Base-by-base conservation (phyloP, 2,113 vertebrate species). In the Dipodomys ordii region DNA sequence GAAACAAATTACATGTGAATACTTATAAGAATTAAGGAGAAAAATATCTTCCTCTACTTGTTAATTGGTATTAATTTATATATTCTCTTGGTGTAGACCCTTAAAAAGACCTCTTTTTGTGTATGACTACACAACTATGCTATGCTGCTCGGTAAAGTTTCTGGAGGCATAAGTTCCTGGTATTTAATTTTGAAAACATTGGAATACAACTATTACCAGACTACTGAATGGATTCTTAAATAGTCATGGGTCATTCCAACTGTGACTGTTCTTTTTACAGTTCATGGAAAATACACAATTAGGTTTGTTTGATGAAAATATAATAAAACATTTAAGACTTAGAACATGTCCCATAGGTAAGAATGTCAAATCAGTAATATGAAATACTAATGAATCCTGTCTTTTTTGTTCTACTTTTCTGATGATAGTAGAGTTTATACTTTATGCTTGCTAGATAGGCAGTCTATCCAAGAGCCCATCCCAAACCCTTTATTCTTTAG, bases 1-100 rank as follows among this genome's bases (percentile, higher is more conserved):
- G 46, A 77, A 92, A 39, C 69, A 97, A 95, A 97, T 97, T 96
- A 95, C 88, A 96, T 93, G 93, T 90, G 83, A 95, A 97, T 84
- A 88, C 35, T 67, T 69, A 93, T 53, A 95, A 96, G 95, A 93
- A 96, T 44, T 81, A 74, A 57, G 25, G 88, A 96, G 12, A 95
- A 96, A 94, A 27, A 73, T 32, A 60, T 83, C 94, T 96, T 88
- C 28, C 10, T 96, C 96, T 25, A 49, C 69, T 94, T 96, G 68
- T 30, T 95, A 97, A 96, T 94, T 2, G 19, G 3, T 18, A 92
- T 86, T 97, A 95, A 93, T 94, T 84, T 92, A 12, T 92, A 49
- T 83, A 44, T 32, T 39, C 30, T 96, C 67, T 92, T 82, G n/a
- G 9, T 81, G 67, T 82, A 19, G 60, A 65, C 20, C 44, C 44